Evolutionary conservation across 2,113 vertebrate species (phyloP).

Genomic region (Apus apus): DNA sequence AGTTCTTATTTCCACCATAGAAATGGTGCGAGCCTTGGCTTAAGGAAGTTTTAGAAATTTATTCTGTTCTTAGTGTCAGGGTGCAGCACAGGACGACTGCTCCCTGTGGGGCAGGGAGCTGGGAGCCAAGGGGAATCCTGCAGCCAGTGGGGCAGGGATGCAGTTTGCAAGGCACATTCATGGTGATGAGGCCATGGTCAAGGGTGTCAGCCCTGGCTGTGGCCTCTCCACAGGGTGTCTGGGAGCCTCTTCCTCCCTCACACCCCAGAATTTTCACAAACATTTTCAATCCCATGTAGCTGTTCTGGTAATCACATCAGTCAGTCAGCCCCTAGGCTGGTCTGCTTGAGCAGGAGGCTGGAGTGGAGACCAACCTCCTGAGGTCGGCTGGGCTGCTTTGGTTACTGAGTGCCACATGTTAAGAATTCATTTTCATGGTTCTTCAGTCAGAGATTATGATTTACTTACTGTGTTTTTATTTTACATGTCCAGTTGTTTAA

Average conservation of each 20-base stretch:
- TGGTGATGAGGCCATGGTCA: not conserved
- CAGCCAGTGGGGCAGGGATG: fast-evolving
- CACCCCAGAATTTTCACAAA: not conserved
- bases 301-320: not conserved
- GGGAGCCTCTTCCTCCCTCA: not conserved
- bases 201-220: not conserved
- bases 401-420: not conserved
- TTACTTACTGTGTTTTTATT: not conserved
- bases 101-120: not conserved
- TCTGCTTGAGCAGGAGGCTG: not conserved
- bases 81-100: fast-evolving
- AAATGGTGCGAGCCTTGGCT: not conserved
- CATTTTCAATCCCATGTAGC: not conserved
- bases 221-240: not conserved
- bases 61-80: not conserved
- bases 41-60: not conserved
- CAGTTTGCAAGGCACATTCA: not conserved
- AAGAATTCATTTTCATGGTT: not conserved
- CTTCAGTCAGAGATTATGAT: not conserved
- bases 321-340: not conserved
- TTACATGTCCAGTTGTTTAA: not conserved
- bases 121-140: not conserved
- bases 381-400: not conserved
- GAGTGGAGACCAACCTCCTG: not conserved
- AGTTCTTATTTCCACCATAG: not conserved